Conservation (phyloP, 2,113 vertebrate genomes). For the Corynorhinus townsendii region DNA sequence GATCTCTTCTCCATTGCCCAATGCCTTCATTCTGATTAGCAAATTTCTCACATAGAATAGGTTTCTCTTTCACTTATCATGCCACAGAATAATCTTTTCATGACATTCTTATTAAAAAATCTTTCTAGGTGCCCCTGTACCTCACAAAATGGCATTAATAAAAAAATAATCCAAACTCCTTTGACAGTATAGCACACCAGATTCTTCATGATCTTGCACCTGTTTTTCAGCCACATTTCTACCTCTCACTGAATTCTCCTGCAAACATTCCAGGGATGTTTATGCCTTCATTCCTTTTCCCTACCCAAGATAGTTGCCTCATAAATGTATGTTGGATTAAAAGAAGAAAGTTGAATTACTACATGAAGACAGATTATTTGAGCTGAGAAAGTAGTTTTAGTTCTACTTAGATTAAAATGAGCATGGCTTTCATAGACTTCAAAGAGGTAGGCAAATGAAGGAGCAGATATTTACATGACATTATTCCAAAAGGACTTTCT, state of each 20-base stretch:
- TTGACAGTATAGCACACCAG: too few species aligned
- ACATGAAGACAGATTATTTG: not conserved
- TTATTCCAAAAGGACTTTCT: not conserved
- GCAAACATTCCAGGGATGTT: not conserved
- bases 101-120: not conserved
- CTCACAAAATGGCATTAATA: not conserved
- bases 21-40: too few species aligned
- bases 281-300: not conserved
- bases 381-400: not conserved
- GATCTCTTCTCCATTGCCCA: too few species aligned
- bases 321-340: not conserved
- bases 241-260: not conserved
- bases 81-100: not conserved
- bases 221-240: not conserved
- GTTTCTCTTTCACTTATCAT: not conserved
- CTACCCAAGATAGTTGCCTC: not conserved
- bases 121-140: not conserved
- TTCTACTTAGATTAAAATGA: not conserved
- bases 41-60: not conserved
- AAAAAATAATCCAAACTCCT: not conserved
- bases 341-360: not conserved
- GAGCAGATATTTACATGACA: not conserved
- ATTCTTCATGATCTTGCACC: not conserved
- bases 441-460: not conserved
- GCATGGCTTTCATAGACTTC: constrained; percentile 4